Percentiles rank a stretch among this genome's conserved stretches.
Conservation (phyloP, 2,113 vertebrate species). For the Amphiprion percula region DNA sequence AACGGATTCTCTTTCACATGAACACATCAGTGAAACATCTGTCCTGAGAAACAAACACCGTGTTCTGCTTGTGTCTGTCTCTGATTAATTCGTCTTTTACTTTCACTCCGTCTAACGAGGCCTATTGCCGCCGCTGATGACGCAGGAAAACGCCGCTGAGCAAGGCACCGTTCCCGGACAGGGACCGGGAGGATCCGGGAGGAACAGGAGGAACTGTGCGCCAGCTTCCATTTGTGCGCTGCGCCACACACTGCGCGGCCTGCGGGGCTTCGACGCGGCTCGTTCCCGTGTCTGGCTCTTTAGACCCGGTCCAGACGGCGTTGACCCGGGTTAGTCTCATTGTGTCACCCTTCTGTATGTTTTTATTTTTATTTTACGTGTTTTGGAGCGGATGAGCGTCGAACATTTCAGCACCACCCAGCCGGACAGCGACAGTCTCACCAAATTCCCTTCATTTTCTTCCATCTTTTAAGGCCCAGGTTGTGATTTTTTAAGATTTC, state of each 20-base stretch:
- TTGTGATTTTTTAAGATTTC: too few species aligned
- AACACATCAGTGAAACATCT: too few species aligned
- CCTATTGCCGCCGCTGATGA: neutral
- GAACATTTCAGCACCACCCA: constrained; percentile 56
- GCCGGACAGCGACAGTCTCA: constrained; percentile 35
- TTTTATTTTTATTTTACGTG: neutral
- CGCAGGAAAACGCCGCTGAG: neutral
- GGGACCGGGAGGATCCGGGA: neutral
- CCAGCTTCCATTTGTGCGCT: constrained; percentile 9
- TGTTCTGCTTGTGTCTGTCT: too few species aligned
- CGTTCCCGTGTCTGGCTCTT: neutral
- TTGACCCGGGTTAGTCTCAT: neutral
- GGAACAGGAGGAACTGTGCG: neutral
- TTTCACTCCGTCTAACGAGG: neutral
- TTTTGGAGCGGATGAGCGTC: neutral
- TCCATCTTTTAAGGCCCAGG: neutral
- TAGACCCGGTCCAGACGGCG: neutral
- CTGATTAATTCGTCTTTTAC: neutral
- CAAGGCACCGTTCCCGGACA: neutral
- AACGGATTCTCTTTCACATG: too few species aligned
- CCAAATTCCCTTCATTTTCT: neutral
- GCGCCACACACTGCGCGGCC: constrained; percentile 38
- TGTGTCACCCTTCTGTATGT: neutral
- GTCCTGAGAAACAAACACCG: too few species aligned
- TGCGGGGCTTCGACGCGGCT: fast-evolving